These are phyloP conservation scores for Drosophila fulvimacula DNA, from an alignment of 2,888 invertebrate genomes.

Conservation along the genomic window DNA sequence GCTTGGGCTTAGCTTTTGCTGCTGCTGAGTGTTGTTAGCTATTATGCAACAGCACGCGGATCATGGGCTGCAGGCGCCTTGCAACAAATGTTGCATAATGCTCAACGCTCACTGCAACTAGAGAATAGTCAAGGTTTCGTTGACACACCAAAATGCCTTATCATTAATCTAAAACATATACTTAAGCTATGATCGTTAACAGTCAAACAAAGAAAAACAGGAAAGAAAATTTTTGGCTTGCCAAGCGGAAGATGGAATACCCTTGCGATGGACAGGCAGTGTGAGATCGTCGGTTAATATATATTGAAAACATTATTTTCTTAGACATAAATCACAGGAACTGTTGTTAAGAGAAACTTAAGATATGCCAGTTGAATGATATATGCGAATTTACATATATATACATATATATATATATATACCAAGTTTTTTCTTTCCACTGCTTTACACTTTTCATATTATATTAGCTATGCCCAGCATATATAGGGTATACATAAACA, in stretches of 20 bases:
- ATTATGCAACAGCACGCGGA: slow-evolving; percentile 44
- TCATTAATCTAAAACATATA: slow-evolving; percentile 15
- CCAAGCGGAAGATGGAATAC: not conserved
- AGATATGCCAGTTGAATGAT: no score
- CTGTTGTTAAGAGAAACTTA: no score
- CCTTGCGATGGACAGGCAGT: not conserved
- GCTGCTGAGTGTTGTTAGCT: slow-evolving; percentile 33
- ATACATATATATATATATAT: no score
- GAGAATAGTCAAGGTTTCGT: slow-evolving; percentile 30
- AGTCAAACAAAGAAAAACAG: not conserved
- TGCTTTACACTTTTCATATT: not conserved
- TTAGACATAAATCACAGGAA: no score
- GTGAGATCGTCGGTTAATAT: not conserved
- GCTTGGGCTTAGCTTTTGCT: slow-evolving; percentile 11
- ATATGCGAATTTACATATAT: no score
- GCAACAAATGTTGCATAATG: slow-evolving; percentile 49
- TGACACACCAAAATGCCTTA: slow-evolving; percentile 17
- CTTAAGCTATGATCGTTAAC: slow-evolving; percentile 7
- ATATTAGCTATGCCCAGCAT: not conserved
- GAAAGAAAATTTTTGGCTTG: not conserved
- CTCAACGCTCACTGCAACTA: slow-evolving; percentile 4
- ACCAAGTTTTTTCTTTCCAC: no score
- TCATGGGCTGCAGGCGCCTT: slow-evolving; percentile 40
- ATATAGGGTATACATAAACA: not conserved
- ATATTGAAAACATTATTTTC: no score